These are phyloP conservation scores for Aix galericulata DNA, from an alignment of 2,113 vertebrate genomes.

Conservation along the genomic window DNA sequence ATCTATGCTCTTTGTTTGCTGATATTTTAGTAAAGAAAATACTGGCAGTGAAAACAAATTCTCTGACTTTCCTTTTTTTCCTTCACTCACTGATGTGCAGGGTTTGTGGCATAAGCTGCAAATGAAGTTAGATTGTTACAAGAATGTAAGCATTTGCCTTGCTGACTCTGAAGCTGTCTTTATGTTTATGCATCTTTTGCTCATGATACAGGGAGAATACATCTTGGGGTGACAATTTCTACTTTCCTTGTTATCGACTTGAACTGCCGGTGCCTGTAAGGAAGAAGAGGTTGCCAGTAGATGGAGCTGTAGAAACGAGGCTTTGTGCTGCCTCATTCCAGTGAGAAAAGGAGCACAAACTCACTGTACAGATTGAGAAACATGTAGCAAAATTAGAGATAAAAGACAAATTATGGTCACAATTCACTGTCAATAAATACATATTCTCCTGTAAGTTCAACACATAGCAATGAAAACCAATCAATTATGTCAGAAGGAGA, in stretches of 20 bases:
- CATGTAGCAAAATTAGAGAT: background rate
- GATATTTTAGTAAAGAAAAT: background rate
- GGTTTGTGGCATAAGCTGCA: background rate
- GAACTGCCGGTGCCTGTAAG: rapidly evolving
- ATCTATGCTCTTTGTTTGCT: background rate
- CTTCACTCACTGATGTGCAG: background rate
- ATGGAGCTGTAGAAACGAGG: background rate
- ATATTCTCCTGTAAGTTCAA: background rate
- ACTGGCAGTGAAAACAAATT: background rate
- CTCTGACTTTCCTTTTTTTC: background rate
- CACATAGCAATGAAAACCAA: background rate
- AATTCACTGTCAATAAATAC: background rate
- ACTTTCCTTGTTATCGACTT: background rate
- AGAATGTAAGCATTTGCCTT: background rate
- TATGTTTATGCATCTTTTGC: background rate
- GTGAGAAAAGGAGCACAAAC: background rate
- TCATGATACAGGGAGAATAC: rapidly evolving
- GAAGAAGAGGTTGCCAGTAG: background rate
- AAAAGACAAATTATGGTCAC: background rate
- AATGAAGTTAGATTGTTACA: background rate
- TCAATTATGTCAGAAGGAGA: background rate
- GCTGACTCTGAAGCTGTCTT: background rate
- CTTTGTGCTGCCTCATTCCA: background rate
- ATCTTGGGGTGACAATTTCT: background rate
- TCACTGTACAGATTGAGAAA: background rate